A percentile compares a stretch with the other conserved stretches of the same genome.
Evolutionary conservation across 2,797 vertebrate genomes (phyloP).

Genomic region (Varecia variegata): DNA sequence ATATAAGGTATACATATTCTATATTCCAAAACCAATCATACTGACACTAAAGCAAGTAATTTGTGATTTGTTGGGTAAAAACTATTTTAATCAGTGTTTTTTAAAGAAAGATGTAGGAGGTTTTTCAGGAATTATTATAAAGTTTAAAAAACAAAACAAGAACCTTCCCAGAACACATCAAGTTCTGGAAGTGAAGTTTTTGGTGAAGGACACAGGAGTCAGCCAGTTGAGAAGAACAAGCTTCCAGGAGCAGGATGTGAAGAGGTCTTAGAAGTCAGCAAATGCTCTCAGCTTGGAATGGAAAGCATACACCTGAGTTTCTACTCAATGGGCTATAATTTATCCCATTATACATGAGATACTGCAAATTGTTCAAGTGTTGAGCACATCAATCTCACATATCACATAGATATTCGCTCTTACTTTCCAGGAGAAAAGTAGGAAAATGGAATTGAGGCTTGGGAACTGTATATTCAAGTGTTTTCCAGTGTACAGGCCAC

Average conservation of each 20-base stretch:
- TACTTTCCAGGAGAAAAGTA: neutral
- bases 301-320: neutral
- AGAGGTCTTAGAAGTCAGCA: neutral
- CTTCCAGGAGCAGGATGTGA: neutral
- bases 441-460: neutral
- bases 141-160: neutral
- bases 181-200: neutral
- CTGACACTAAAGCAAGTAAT: neutral
- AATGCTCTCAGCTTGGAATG: neutral
- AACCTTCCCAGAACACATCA: neutral
- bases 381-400: neutral
- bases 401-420: neutral
- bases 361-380: neutral
- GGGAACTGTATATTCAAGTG: neutral
- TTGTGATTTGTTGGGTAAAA: neutral
- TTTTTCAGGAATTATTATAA: neutral
- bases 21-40: neutral
- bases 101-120: neutral
- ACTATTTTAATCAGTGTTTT: neutral
- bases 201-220: neutral
- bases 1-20: neutral
- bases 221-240: neutral
- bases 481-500: neutral
- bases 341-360: neutral
- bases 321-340: neutral